These are phyloP conservation scores for Labeo rohita DNA, from an alignment of 2,113 vertebrate genomes.

Conservation along the genomic window DNA sequence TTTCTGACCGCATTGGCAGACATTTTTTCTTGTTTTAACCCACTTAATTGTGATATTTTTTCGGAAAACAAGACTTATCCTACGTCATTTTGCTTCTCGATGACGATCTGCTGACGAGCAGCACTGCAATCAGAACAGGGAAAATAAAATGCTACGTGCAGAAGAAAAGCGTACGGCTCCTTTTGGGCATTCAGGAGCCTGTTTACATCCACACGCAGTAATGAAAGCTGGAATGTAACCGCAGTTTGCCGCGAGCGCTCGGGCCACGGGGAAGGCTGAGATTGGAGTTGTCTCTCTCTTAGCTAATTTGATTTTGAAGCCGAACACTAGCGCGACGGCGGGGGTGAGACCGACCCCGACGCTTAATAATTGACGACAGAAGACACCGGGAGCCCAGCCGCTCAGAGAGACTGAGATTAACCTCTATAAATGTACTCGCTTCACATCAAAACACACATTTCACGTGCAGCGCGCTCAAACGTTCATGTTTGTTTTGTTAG, in stretches of 20 bases:
- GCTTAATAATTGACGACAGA: not conserved
- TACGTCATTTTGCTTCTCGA: no score
- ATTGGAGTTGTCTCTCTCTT: slow-evolving; percentile 6
- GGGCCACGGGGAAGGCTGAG: not conserved
- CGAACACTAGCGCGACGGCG: not conserved
- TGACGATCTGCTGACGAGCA: not conserved
- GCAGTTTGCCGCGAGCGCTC: not conserved
- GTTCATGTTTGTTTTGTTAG: slow-evolving; percentile 23
- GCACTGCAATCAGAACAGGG: not conserved
- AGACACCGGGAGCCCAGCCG: not conserved
- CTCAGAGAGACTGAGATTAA: slow-evolving; percentile 15
- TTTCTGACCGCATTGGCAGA: no score
- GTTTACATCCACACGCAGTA: not conserved
- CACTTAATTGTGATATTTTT: not conserved
- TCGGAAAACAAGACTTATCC: no score
- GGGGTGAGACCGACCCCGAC: not conserved
- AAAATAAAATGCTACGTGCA: not conserved
- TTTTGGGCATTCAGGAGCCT: not conserved
- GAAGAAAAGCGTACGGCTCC: not conserved
- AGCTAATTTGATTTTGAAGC: not conserved
- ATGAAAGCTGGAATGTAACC: not conserved
- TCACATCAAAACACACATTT: slow-evolving; percentile 2
- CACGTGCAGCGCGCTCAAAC: not conserved
- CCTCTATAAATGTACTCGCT: not conserved
- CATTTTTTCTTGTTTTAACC: not conserved